Conservation (phyloP, 35 echinoderm and acorn worm genomes). For the Stichopus chloronotus region DNA sequence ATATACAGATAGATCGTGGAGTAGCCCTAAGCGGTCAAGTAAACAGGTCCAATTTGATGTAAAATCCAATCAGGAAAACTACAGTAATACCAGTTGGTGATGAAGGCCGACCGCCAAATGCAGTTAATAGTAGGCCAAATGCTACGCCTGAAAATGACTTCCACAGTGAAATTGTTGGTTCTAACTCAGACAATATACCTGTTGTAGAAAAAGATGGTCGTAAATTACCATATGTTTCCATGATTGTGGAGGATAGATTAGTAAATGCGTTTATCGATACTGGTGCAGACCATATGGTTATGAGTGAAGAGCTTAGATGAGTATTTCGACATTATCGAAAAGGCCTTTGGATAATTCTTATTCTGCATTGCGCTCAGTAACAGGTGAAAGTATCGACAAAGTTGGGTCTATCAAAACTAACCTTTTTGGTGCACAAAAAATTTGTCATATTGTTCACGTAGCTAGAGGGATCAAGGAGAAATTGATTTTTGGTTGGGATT, state of each 20-base stretch:
- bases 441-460: background rate
- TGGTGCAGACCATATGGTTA: too few relatives aligned
- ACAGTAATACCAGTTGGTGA: background rate
- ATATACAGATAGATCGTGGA: too few relatives aligned
- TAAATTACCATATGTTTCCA: background rate
- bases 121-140: background rate
- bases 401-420: background rate
- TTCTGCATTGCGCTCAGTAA: background rate
- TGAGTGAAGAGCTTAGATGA: background rate
- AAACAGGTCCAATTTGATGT: too few relatives aligned
- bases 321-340: background rate
- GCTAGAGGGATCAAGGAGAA: background rate
- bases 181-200: background rate
- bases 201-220: background rate
- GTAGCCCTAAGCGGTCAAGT: too few relatives aligned
- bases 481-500: slow-evolving; percentile 26
- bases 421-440: background rate
- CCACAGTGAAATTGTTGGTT: too few relatives aligned
- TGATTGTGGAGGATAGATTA: too few relatives aligned
- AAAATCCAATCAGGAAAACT: too few relatives aligned
- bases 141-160: background rate
- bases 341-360: background rate
- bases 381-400: slow-evolving; percentile 15
- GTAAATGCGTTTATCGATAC: too few relatives aligned
- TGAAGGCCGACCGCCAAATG: background rate